These are phyloP conservation scores for Glareola pratincola DNA, from an alignment of 2,113 vertebrate genomes.

Conservation along the genomic window DNA sequence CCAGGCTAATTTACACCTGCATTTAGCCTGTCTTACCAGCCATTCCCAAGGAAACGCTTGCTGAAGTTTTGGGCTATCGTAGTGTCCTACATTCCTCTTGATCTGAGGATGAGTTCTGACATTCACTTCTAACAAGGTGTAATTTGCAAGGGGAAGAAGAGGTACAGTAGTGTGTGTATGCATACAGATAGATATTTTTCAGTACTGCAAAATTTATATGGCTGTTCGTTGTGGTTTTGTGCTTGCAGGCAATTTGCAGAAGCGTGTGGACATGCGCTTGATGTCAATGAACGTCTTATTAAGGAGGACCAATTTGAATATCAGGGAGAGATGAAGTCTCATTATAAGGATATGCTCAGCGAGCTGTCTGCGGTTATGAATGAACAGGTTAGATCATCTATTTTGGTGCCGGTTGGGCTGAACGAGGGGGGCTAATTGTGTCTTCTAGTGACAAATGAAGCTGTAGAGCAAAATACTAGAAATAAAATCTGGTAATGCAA, in stretches of 20 bases:
- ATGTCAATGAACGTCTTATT: constrained; percentile 94
- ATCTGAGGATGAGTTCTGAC: neutral
- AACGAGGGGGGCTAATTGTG: neutral
- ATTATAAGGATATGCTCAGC: constrained; percentile 92
- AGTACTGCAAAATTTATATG: neutral
- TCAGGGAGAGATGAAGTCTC: constrained; percentile 95
- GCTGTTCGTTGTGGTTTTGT: neutral
- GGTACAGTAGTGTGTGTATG: neutral
- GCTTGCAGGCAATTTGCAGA: constrained; percentile 90
- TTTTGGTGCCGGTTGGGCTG: neutral
- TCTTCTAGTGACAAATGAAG: neutral
- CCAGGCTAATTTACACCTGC: neutral
- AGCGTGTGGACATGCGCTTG: constrained; percentile 92
- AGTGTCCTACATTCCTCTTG: neutral
- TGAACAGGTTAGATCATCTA: constrained; percentile 83
- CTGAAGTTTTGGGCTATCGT: neutral
- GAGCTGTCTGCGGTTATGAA: constrained; percentile 95
- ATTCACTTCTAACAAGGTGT: neutral
- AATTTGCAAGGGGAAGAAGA: neutral
- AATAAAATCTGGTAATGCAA: neutral
- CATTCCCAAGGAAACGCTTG: neutral
- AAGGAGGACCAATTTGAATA: constrained; percentile 99
- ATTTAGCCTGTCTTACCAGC: neutral
- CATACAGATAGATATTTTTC: neutral
- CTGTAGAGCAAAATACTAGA: neutral